Evolutionary conservation across 2,888 invertebrate genomes (phyloP), one percentile per base, ranked within the genome.

Genomic region (Nemoura dubitans): DNA sequence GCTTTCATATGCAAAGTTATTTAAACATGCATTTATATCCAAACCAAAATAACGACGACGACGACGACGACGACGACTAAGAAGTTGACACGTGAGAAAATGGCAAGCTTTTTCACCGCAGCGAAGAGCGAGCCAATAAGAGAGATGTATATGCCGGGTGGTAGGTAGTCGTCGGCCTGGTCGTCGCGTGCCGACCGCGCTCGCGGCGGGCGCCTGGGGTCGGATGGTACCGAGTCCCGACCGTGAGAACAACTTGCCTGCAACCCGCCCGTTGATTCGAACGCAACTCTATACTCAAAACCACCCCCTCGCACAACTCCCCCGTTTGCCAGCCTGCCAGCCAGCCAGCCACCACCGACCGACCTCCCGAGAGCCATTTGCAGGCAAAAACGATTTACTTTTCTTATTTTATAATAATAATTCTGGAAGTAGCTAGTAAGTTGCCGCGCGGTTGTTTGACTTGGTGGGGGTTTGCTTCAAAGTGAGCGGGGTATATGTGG

Each of bases 131-230:
- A n/a, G n/a, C n/a, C n/a, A n/a, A n/a, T n/a, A n/a, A n/a, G n/a
- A n/a, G n/a, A n/a, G n/a, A n/a, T n/a, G n/a, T n/a, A n/a, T n/a
- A n/a, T n/a, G n/a, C n/a, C n/a, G n/a, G n/a, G n/a, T n/a, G n/a
- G n/a, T n/a, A n/a, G n/a, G n/a, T n/a, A n/a, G n/a, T n/a, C n/a
- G n/a, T n/a, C n/a, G n/a, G n/a, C n/a, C n/a, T n/a, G n/a, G n/a
- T n/a, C n/a, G n/a, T n/a, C n/a, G n/a, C n/a, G n/a, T n/a, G n/a
- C n/a, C n/a, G n/a, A n/a, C n/a, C n/a, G n/a, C n/a, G n/a, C n/a
- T n/a, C 28, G 59, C 83, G 78, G 81, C 80, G 80, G 36, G 87
- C 36, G 36, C 84, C 87, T 86, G 87, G 87, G 87, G 76, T 86
- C 28, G 87, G 36, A 30, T 87, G 87, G 87, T 87, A 87, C 87